phyloP scores from a whole-genome alignment of 2,888 invertebrate species.

The Fragum fragum region DNA sequence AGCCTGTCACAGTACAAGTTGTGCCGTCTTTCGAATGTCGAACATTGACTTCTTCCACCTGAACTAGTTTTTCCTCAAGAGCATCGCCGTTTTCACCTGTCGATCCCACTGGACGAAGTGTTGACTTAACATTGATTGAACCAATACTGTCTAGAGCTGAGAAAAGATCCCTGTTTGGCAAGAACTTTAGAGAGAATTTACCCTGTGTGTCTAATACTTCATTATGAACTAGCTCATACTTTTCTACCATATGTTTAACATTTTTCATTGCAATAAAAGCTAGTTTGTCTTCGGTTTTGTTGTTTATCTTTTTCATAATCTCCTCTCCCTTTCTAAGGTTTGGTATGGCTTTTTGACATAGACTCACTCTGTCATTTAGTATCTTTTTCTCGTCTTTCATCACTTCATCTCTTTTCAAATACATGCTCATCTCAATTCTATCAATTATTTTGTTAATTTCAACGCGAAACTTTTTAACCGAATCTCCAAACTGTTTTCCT shows the following conservation, averaged over 20 bases:
- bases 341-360: conserved; percentile 48
- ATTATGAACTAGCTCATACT: conserved; percentile 45
- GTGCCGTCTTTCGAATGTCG: conserved; percentile 37
- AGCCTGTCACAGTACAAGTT: conserved; percentile 54
- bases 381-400: conserved; percentile 41
- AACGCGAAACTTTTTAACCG: conserved; percentile 53
- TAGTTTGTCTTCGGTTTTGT: conserved; percentile 32
- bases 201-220: conserved; percentile 49
- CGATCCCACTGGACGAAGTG: conserved; percentile 44
- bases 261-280: conserved; percentile 50
- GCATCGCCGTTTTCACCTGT: not conserved
- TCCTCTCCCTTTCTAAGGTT: conserved; percentile 40
- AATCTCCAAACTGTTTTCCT: conserved; percentile 42
- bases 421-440: conserved; percentile 46
- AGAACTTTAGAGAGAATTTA: conserved; percentile 47
- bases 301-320: conserved; percentile 38
- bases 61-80: conserved; percentile 22
- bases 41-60: conserved; percentile 51
- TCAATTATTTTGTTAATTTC: conserved; percentile 54
- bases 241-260: conserved; percentile 31
- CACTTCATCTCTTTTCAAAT: conserved; percentile 53
- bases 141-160: conserved; percentile 53
- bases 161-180: conserved; percentile 47
- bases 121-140: conserved; percentile 54
- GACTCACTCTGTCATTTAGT: conserved; percentile 41